Percentiles rank a stretch among this genome's conserved stretches.
Evolutionary conservation across 2,888 invertebrate genomes (phyloP).

Genomic region (Eupithecia pulchellata): DNA sequence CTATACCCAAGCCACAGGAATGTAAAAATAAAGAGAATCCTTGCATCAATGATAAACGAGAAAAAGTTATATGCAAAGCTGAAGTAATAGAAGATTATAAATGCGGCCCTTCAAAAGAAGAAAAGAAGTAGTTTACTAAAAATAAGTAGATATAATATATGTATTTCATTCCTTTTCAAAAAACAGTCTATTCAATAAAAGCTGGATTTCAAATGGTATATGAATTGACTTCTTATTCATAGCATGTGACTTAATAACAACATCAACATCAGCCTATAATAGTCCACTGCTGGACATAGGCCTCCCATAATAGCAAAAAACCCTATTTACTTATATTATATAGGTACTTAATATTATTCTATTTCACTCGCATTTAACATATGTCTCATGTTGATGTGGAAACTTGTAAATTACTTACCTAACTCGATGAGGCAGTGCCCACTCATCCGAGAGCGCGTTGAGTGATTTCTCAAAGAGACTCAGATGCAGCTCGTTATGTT

Average conservation of each 20-base stretch:
- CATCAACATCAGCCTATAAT: no score
- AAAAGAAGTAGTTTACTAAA: neutral
- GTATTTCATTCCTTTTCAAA: neutral
- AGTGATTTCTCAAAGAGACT: constrained; percentile 3
- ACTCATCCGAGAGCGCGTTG: neutral
- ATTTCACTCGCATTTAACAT: no score
- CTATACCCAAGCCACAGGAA: neutral
- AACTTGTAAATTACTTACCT: neutral
- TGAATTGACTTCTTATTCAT: neutral
- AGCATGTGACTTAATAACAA: neutral
- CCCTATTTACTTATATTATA: no score
- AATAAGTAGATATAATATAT: neutral
- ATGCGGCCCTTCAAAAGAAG: neutral
- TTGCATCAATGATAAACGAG: neutral
- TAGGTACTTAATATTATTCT: no score
- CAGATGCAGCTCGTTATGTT: constrained; percentile 4
- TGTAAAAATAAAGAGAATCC: neutral
- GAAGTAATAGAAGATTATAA: neutral
- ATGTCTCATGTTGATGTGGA: neutral
- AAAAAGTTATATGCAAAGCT: neutral
- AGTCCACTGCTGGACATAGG: no score
- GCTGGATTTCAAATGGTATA: neutral
- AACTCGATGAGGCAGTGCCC: constrained; percentile 2
- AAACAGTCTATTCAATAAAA: neutral
- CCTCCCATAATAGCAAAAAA: no score